Base-by-base conservation (phyloP, 2,888 invertebrate species). In the Villa cingulata region DNA sequence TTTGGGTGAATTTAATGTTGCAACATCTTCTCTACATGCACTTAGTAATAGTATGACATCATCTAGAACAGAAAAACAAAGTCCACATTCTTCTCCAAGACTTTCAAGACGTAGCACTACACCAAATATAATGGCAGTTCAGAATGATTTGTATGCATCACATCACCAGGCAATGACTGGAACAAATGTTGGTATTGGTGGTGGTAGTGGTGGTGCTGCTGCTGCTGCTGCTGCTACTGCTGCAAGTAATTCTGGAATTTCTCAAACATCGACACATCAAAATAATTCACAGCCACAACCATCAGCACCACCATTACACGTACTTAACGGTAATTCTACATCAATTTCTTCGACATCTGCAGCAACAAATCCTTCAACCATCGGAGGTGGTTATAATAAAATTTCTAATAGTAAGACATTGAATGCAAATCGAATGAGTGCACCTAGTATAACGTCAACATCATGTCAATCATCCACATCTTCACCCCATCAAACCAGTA, bases 1-100 rank as follows among this genome's bases (percentile, higher is more conserved):
- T 53, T 61, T 64, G 53, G 77, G 76, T 15, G 78, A 76, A 51
- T 78, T 78, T 68, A 78, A 78, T 65, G 76, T 78, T 15, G 78
- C 78, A 0, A 77, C 78, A 3, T 77, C 77, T 3, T 76, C 75
- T 1, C 73, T 78, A 50, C 78, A 74, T 55, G 76, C 74, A 3
- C 65, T 78, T 0, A 68, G 69, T 59, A 63, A 61, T 55, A 61
- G 68, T 48, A 63, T 66, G 57, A 58, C 61, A 37, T 56, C 64
- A 46, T 57, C 59, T n/a, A 53, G 59, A 50, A 56, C 62, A 27
- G 70, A 71, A 51, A 70, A 70, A 57, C 72, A 77, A 1, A 77
- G 77, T 37, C 78, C 78, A 9, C 72, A 70, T 17, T 74, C 74
- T 0, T 78, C 78, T 1, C 78, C 78, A 1, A 70, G 77, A 0